Conservation (phyloP, 2,797 vertebrate genomes). For the Megaceryle alcyon region DNA sequence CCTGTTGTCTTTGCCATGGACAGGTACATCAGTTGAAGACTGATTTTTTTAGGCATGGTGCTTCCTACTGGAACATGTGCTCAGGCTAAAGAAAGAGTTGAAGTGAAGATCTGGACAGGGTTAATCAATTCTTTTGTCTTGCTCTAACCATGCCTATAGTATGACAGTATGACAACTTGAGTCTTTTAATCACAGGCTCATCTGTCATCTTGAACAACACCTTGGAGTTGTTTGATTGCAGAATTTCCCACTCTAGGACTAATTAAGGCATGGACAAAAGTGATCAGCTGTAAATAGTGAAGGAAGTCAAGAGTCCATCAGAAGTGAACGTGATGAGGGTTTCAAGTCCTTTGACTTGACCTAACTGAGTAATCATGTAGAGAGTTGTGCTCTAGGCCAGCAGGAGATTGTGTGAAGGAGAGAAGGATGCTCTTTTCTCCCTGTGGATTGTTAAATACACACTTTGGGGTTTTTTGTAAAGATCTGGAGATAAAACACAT, state of each 20-base stretch:
- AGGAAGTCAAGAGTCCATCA: not conserved
- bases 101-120: not conserved
- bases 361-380: not conserved
- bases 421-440: not conserved
- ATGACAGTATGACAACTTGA: not conserved
- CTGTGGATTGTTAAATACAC: not conserved
- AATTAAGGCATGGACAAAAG: not conserved
- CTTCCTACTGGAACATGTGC: not conserved
- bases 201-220: not conserved
- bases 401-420: not conserved
- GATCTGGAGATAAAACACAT: not conserved
- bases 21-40: rapidly evolving
- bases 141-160: not conserved
- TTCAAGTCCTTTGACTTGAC: not conserved
- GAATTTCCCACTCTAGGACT: not conserved
- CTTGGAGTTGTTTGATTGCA: not conserved
- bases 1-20: not conserved
- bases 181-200: not conserved
- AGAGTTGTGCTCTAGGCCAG: not conserved
- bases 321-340: not conserved
- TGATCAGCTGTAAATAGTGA: not conserved
- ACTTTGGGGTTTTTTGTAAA: not conserved
- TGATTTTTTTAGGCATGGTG: not conserved
- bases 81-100: not conserved
- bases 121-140: not conserved